phyloP scores from a whole-genome alignment of 2,113 vertebrate genomes.

The Micronycteris hirsuta region DNA sequence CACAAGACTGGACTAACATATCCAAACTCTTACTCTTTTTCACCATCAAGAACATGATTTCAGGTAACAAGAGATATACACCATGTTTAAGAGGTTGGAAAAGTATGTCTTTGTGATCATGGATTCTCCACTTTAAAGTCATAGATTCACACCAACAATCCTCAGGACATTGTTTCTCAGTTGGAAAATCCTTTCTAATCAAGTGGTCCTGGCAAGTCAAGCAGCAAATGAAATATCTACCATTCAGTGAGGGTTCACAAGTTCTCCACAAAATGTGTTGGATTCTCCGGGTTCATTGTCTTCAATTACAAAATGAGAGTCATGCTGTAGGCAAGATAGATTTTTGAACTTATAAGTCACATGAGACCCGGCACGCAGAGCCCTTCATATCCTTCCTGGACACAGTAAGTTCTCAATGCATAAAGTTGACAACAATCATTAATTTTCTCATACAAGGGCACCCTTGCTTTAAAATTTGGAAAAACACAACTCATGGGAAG shows the following conservation, averaged over 20 bases:
- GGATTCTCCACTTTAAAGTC: not conserved
- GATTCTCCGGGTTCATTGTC: not conserved
- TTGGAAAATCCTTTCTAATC: not conserved
- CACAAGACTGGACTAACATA: not conserved
- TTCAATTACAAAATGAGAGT: not conserved
- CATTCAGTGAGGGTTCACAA: not conserved
- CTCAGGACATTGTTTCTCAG: not conserved
- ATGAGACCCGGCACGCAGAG: not conserved
- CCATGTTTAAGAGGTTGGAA: not conserved
- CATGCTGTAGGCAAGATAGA: not conserved
- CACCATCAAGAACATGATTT: not conserved
- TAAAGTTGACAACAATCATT: not conserved
- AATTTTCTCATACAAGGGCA: not conserved
- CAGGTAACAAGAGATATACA: not conserved
- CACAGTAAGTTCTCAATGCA: not conserved
- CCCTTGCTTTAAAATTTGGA: not conserved
- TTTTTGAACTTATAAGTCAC: not conserved
- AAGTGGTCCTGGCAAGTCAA: not conserved
- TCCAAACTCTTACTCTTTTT: not conserved
- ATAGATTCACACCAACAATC: not conserved
- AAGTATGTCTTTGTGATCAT: not conserved
- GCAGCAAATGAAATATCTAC: not conserved
- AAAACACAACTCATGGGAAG: not conserved
- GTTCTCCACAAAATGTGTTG: not conserved
- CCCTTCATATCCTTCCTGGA: not conserved